Evolutionary conservation across 2,113 vertebrate species (phyloP), one percentile per base, ranked within the genome.

Genomic region (Seriola aureovittata): DNA sequence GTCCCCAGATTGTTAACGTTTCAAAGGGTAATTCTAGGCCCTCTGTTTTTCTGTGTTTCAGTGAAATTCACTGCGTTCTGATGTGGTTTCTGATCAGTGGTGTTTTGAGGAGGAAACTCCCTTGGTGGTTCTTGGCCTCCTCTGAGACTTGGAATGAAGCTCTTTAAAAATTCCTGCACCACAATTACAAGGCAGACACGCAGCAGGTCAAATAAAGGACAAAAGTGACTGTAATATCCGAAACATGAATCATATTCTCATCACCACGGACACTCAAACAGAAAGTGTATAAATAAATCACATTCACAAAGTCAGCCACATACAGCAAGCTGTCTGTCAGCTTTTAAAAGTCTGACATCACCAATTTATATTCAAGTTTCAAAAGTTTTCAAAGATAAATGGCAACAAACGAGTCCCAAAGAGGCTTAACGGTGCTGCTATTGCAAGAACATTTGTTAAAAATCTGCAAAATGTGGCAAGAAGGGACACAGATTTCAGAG

Each of bases 11-110:
- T 87, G 84, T 89, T 79, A 75, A 79, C 65, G 42, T 86, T 90
- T 89, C 72, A 86, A 91, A 90, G 84, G 72, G 70, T 92, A 93
- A 91, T 91, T 92, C 86, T 84, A 88, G 82, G 84, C 75, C 71
- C 57, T 80, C 69, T 77, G 71, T 88, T 90, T 91, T 80, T 80
- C 77, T 62, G 79, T 67, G 82, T 87, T 88, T 82, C 70, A 88
- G 87, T 88, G 89, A 94, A 93, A 93, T 87, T 80, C 46, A 80
- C 88, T 68, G 74, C 88, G 84, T 74, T 92, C 79, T 91, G 91
- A 94, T 94, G 95, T 94, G 93, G 93, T 93, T 90, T 88, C 75
- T 90, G 88, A 94, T 94, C 89, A 89, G 92, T 70, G 82, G 88
- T 75, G 77, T 91, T 74, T 73, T 25, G 44, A 85, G 75, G 50